phyloP scores from a whole-genome alignment of 2,113 vertebrate genomes.

The Spheniscus mendiculus region DNA sequence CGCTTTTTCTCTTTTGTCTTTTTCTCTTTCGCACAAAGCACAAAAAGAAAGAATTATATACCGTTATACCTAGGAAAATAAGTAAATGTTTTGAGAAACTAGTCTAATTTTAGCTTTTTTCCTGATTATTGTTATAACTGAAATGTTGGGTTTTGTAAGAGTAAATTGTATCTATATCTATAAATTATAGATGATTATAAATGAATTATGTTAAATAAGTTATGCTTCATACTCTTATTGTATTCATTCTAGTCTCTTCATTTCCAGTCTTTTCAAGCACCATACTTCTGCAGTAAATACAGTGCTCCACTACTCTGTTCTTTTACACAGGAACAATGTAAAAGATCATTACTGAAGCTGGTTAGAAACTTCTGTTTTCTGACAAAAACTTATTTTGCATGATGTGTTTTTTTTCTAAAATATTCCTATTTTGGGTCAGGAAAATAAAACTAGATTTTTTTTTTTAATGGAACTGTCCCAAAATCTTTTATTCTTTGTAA shows the following conservation, averaged over 20 bases:
- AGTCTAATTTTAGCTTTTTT: background rate
- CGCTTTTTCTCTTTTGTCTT: background rate
- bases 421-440: background rate
- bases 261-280: background rate
- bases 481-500: background rate
- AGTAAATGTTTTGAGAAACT: background rate
- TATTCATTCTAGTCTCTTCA: background rate
- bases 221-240: background rate
- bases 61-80: background rate
- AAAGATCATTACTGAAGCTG: background rate
- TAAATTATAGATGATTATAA: background rate
- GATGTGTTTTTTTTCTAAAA: background rate
- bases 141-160: background rate
- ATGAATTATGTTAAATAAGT: background rate
- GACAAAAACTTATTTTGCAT: background rate
- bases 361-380: background rate
- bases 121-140: background rate
- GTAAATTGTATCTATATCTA: background rate
- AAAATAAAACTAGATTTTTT: background rate
- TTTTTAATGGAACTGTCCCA: background rate
- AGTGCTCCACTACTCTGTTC: background rate
- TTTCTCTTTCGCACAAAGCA: background rate
- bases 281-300: background rate
- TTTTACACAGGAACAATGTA: background rate
- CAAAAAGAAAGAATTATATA: background rate